These are phyloP conservation scores for Heterocephalus glaber DNA, from an alignment of 2,113 vertebrate species.

Conservation along the genomic window DNA sequence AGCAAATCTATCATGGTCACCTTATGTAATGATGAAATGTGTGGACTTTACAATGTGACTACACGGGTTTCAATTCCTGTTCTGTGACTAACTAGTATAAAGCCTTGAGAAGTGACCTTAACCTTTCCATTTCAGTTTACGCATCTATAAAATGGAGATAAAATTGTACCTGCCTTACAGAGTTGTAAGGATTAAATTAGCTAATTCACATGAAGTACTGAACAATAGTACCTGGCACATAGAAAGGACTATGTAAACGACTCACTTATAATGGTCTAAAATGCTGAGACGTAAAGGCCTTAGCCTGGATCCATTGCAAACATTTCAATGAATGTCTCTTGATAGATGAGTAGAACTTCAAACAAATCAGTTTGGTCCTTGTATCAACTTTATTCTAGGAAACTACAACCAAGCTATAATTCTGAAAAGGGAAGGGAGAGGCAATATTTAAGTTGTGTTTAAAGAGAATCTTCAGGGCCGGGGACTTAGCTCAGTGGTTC, in stretches of 20 bases:
- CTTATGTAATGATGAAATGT: neutral
- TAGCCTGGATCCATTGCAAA: neutral
- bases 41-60: neutral
- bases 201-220: too few species aligned
- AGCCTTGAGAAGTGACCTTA: neutral
- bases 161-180: too few species aligned
- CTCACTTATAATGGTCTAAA: neutral
- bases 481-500: too few species aligned
- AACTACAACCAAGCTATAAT: neutral
- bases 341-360: neutral
- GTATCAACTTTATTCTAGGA: neutral
- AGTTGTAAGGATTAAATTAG: too few species aligned
- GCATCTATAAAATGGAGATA: neutral
- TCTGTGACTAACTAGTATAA: neutral
- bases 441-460: neutral
- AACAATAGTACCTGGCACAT: neutral
- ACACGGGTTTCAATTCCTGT: neutral
- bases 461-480: too few species aligned
- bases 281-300: neutral
- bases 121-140: neutral
- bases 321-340: neutral
- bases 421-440: neutral
- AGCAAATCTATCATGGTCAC: neutral
- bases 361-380: neutral
- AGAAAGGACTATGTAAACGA: neutral